Evolutionary conservation across 2,797 vertebrate species (phyloP), one percentile per base, ranked within the genome.

Genomic region (Malacoraja senta): DNA sequence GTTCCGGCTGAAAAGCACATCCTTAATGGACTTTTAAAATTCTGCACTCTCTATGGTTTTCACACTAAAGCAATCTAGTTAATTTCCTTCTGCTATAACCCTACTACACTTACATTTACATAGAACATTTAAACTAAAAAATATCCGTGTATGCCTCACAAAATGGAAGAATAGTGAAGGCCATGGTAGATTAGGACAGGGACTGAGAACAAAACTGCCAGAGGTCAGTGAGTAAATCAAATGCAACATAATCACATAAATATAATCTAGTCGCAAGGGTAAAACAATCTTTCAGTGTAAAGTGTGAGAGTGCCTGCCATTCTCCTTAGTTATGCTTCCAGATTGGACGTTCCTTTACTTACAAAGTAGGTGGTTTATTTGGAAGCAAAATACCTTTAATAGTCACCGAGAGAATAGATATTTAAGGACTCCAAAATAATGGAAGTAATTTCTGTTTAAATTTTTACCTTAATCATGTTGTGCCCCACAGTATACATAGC

Each of bases 391-490:
- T 0, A 53, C 3, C 0, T 83, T 58, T 83, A 61, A 58, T 9
- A 53, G 17, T 68, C 17, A 68, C 17, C 65, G 10, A 53, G 44
- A 53, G 44, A 53, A 53, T 53, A 53, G 44, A 53, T 53, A 77
- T 58, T n/a, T 19, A 9, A 77, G 76, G 13, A 17, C 29, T 10
- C 3, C 6, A 58, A 21, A 21, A 2, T 53, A 77, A 53, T 58
- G 12, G 0, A 29, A 26, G 2, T 29, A n/a, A 4, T 72, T 77
- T 44, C 1, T 3, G 19, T 61, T 68, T 12, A 74, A 21, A 53
- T 78, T 32, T 93, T 91, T 97, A 99, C 99, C 98, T 97, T 98
- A 95, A 99, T 98, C 94, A 99, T 95, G 95, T 99, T 98, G 96
- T 99, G 99, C 94, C 97, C 98, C 91, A 98, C 98, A 44, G 94